These are phyloP conservation scores for Scophthalmus maximus DNA, from an alignment of 2,113 vertebrate genomes.

Conservation along the genomic window DNA sequence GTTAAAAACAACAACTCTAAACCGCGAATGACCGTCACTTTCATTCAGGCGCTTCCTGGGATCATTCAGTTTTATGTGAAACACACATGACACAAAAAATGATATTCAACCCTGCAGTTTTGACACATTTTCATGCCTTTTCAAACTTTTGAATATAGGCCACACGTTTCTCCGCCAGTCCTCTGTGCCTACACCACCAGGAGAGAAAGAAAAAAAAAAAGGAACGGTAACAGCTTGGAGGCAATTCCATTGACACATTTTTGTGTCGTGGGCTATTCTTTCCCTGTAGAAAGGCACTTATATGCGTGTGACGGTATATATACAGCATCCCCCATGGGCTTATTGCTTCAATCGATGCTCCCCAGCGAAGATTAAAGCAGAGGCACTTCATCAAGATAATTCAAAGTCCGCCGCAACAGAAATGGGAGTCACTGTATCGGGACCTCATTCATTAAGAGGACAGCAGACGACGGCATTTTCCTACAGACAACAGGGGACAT, in stretches of 20 bases:
- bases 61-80: not conserved
- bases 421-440: slow-evolving; percentile 10
- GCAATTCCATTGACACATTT: slow-evolving; percentile 65
- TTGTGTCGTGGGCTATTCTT: slow-evolving; percentile 49
- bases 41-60: no score
- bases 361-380: not conserved
- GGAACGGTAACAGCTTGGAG: slow-evolving; percentile 44
- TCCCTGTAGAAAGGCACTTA: slow-evolving; percentile 39
- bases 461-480: slow-evolving; percentile 1
- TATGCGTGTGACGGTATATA: slow-evolving; percentile 17
- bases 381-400: not conserved
- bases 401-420: not conserved
- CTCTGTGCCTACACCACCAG: slow-evolving; percentile 34
- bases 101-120: not conserved
- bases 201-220: slow-evolving; percentile 32
- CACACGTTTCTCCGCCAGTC: slow-evolving; percentile 51
- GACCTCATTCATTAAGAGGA: slow-evolving; percentile 25
- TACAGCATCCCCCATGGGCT: slow-evolving; percentile 15
- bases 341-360: not conserved
- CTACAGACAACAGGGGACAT: not conserved
- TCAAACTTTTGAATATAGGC: slow-evolving; percentile 67
- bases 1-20: no score
- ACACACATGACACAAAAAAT: not conserved
- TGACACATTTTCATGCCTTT: slow-evolving; percentile 61
- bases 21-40: no score